Conservation (phyloP, 2,113 vertebrate genomes). For the Limnothrissa miodon region DNA sequence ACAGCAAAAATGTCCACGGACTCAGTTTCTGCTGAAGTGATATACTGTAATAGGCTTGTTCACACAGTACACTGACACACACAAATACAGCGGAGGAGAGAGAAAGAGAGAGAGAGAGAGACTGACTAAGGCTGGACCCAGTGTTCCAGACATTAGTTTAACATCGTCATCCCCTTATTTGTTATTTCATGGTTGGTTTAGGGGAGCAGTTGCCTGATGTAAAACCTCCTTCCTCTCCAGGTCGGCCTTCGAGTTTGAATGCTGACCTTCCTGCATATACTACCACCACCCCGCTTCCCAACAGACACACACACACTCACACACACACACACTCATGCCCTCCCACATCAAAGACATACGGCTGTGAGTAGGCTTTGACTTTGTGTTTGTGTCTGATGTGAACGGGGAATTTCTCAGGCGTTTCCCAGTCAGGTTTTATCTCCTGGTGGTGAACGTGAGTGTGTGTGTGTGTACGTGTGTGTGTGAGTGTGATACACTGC, state of each 20-base stretch:
- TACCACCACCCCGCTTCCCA: background rate
- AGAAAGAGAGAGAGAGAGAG: background rate
- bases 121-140: background rate
- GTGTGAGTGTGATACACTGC: background rate
- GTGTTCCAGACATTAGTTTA: constrained; percentile 39
- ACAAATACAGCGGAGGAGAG: background rate
- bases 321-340: constrained; percentile 12
- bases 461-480: background rate
- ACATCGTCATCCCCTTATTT: constrained; percentile 43
- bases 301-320: background rate
- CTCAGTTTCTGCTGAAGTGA: constrained; percentile 44
- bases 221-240: constrained; percentile 16
- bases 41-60: constrained; percentile 17
- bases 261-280: background rate
- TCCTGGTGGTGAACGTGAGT: background rate
- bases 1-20: constrained; percentile 3
- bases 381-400: constrained; percentile 36
- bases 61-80: background rate
- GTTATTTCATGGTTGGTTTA: constrained; percentile 38
- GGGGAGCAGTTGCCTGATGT: background rate
- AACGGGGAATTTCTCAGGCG: constrained; percentile 28
- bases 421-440: constrained; percentile 17
- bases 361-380: constrained; percentile 26
- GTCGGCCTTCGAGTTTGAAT: constrained; percentile 10
- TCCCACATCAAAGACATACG: constrained; percentile 41